phyloP scores from a whole-genome alignment of 2,113 vertebrate species.

The Rostratula benghalensis region DNA sequence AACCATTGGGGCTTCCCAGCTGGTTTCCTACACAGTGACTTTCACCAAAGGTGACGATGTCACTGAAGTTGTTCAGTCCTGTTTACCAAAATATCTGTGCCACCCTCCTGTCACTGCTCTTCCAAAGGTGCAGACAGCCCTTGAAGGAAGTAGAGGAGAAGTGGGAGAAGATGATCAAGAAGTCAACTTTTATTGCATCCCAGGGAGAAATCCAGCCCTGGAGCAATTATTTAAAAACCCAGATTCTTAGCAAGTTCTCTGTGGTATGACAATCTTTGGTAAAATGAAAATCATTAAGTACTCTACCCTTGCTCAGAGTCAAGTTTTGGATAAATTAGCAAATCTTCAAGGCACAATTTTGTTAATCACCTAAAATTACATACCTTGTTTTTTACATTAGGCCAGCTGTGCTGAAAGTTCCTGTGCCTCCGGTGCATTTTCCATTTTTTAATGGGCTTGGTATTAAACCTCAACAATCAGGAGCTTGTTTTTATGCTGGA shows the following conservation, averaged over 20 bases:
- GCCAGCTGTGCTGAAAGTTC: constrained; percentile 65
- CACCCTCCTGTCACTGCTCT: neutral
- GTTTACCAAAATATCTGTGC: neutral
- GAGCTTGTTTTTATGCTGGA: constrained; percentile 64
- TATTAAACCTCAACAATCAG: constrained; percentile 66
- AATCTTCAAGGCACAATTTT: constrained; percentile 62
- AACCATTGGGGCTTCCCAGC: neutral
- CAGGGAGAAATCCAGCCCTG: neutral
- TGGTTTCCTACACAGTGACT: neutral
- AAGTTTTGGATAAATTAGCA: constrained; percentile 50
- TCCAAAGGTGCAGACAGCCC: neutral
- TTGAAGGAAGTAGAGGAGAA: neutral
- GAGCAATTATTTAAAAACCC: neutral
- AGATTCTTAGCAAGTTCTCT: neutral
- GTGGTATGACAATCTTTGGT: neutral
- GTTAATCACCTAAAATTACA: constrained; percentile 57
- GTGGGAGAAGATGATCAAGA: neutral
- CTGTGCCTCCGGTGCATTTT: constrained; percentile 34
- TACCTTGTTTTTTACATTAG: constrained; percentile 61
- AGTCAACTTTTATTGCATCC: neutral
- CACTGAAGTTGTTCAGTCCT: neutral
- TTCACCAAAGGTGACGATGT: neutral
- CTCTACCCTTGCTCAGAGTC: neutral
- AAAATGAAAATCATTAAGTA: constrained; percentile 48
- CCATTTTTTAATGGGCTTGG: constrained; percentile 49